Evolutionary conservation across 2,797 vertebrate genomes (phyloP), one percentile per base, ranked within the genome.

Genomic region (Smutsia temminckii): DNA sequence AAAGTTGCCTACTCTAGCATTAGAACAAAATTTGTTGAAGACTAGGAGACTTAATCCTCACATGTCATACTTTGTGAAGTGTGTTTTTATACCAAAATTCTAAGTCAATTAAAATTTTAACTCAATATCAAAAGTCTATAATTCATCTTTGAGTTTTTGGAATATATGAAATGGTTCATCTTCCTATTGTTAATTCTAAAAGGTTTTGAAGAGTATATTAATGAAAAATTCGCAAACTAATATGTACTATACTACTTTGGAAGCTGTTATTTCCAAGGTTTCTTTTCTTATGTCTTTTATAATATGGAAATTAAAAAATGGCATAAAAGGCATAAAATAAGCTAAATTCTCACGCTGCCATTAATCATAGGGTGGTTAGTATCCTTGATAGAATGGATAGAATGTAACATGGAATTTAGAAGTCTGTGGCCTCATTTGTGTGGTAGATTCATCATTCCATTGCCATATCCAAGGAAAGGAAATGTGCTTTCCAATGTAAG

Each of bases 61-160:
- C 13, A 18, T 68, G 7, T 59, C n/a, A 85, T 64, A 34, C 6
- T 72, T 92, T 72, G 74, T 68, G 2, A 66, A 90, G 32, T 14
- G 0, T 46, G 25, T 90, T 93, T 42, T 61, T 64, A 25, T 93
- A 79, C 81, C 21, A 88, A 75, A 95, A 85, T 79, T 91, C 40
- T 85, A 85, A 93, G 16, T 69, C 40, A 91, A 21, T 66, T 79
- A 88, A 86, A 86, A 53, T 59, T 46, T 77, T 71, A 87, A 87
- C 34, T 92, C 37, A 75, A 23, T 25, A 49, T 25, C 71, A 21
- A 91, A 68, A 63, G 11, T 40, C 23, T 78, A 1, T 51, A 68
- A 74, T 75, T 83, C 16, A 64, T 59, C 46, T 57, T 64, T 77
- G 29, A 40, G 2, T 77, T 51, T 49, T 59, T 94, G 37, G 78